Evolutionary conservation across 2,888 invertebrate genomes (phyloP), one percentile per base, ranked within the genome.

Genomic region (Atethmia centrago): DNA sequence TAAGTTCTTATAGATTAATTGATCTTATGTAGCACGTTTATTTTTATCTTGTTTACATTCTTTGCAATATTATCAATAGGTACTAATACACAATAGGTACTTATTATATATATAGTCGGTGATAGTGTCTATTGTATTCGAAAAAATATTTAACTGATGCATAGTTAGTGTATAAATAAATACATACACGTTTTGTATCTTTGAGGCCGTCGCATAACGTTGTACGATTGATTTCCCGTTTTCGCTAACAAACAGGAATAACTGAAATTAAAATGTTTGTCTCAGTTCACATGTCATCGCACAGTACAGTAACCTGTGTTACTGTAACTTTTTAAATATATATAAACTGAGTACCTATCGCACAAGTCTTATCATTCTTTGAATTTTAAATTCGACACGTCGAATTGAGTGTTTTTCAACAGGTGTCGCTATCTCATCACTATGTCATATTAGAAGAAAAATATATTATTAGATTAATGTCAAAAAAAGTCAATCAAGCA

Each of bases 201-300:
- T 49, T 36, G 49, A 58, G 51, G 16, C 42, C 56, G 58, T 58
- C 49, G 79, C 49, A 31, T 45, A 25, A 36, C 21, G 21, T 69
- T 31, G 25, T 42, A 49, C 16, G 16, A 21, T 42, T 55, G 61
- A 58, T 31, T 42, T 77, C 45, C 72, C 40, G 40, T 55, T 31
- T n/a, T n/a, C 42, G 58, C 56, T 56, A 56, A 79, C 47, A 47
- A 21, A 12, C 47, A 42, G 31, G n/a, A 36, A 45, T 21, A 45
- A 40, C 71, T 40, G 36, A 59, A 53, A 74, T 70, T 58, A 79
- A 42, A 58, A 79, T 79, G 14, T 79, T 79, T 58, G 56, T 58
- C 36, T 36, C 58, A 53, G 42, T 2, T 16, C 49, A 42, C 42
- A 36, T 36, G 58, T 31, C 45, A 71, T 55, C 36, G 16, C 49